Evolutionary conservation across 2,113 vertebrate genomes (phyloP).

Genomic region (Malurus melanocephalus): DNA sequence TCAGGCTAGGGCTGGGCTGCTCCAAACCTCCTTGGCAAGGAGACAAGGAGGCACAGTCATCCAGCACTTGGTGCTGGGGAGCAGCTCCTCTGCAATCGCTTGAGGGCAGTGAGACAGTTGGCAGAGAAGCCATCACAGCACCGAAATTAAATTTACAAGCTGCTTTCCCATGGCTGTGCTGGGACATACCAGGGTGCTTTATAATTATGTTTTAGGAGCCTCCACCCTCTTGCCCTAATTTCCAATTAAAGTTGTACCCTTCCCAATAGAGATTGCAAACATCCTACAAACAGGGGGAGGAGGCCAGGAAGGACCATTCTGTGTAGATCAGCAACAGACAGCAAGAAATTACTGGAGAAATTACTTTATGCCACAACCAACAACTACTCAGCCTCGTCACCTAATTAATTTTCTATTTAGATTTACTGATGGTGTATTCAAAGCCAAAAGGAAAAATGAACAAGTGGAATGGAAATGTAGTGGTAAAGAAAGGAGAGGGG

Average conservation of each 20-base stretch:
- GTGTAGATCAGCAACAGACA: background rate
- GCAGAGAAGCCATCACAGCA: slow-evolving; percentile 20
- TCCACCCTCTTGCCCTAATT: slow-evolving; percentile 50
- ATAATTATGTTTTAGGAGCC: slow-evolving; percentile 53
- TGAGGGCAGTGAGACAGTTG: slow-evolving; percentile 16
- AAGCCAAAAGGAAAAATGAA: background rate
- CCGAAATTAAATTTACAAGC: slow-evolving; percentile 17
- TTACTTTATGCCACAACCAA: background rate
- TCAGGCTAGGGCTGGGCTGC: background rate
- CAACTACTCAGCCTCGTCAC: background rate
- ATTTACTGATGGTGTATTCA: background rate
- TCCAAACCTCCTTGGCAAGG: background rate
- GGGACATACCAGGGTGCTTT: slow-evolving; percentile 7
- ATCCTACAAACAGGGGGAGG: background rate
- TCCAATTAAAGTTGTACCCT: slow-evolving; percentile 46
- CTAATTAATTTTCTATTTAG: background rate
- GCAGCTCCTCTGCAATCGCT: slow-evolving; percentile 12
- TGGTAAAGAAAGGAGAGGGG: background rate
- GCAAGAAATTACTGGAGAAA: background rate
- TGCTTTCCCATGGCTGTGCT: slow-evolving; percentile 59
- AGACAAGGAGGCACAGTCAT: background rate
- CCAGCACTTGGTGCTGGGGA: background rate
- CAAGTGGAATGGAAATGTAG: background rate
- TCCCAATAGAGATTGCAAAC: slow-evolving; percentile 20
- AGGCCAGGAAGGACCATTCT: background rate